Base-by-base conservation (phyloP, 2,888 invertebrate genomes). In the Pomacea canaliculata region DNA sequence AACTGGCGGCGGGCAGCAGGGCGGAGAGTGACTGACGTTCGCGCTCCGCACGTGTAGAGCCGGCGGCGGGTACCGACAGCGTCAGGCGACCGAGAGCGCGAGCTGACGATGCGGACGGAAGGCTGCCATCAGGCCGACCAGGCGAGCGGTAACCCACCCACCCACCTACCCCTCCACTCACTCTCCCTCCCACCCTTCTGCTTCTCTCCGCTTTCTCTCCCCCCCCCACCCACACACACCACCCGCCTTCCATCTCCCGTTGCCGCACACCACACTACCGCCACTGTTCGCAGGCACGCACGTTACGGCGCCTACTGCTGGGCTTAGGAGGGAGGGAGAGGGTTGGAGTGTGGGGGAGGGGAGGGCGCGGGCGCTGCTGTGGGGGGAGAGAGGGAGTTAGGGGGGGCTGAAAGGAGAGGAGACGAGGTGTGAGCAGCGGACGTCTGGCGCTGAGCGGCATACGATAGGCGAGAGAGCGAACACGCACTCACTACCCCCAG, bases 11-110 rank as follows among this genome's bases (percentile, higher is more conserved):
- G 5, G 37, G 37, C 37, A 37, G 4, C 37, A 37, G 56, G 48
- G 48, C 51, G 19, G 51, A 69, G 72, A 49, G 63, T 19, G 68
- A 70, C n/a, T 68, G 62, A 72, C 48, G 49, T 62, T 68, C 62
- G 60, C 37, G 51, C 49, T 27, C 27, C 27, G 18, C 23, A 23
- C 16, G 27, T 19, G 27, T n/a, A 67, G 7, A 7, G 27, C 37
- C 27, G 46, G 69, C 23, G 23, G 46, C 23, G 13, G 69, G 46
- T 37, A 48, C 8, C 18, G 16, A 16, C 9, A 18, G 67, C 66
- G 49, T 23, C 48, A 16, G 56, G 51, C 19, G 48, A 13, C 37
- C n/a, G 27, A n/a, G 69, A 37, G 37, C 9, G 19, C 10, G 69
- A 27, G 67, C 23, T 18, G 67, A 67, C 23, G 48, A 69, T 13